A percentile compares a stretch with the other conserved stretches of the same genome.
Evolutionary conservation across 2,113 vertebrate genomes (phyloP).

Genomic region (Taurulus bubalis): DNA sequence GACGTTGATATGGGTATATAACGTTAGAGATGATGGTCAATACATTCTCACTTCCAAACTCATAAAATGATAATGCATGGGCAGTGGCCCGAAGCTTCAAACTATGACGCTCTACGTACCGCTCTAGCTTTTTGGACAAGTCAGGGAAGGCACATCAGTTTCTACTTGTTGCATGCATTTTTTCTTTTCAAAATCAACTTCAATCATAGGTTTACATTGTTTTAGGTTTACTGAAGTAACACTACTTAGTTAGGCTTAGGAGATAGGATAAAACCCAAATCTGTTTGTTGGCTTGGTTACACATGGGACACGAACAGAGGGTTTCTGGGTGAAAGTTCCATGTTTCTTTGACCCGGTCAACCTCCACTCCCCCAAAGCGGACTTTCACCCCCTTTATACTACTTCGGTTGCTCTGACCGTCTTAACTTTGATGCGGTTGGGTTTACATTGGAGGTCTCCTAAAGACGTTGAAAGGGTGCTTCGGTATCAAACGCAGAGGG

Average conservation of each 20-base stretch:
- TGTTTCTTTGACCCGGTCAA: not conserved
- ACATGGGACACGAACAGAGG: not conserved
- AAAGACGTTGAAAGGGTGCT: no score
- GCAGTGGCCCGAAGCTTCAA: no score
- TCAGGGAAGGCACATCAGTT: no score
- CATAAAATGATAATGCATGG: no score
- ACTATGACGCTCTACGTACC: no score
- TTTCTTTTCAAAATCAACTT: no score
- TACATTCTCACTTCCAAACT: no score
- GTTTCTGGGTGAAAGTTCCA: not conserved
- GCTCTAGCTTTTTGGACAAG: no score
- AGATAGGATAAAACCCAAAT: not conserved
- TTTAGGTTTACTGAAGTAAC: not conserved
- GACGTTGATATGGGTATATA: slow-evolving; percentile 34
- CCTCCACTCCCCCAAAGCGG: not conserved
- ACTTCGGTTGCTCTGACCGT: not conserved
- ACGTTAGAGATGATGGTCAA: no score
- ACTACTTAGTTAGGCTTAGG: not conserved
- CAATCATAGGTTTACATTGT: not conserved
- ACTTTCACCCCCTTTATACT: not conserved
- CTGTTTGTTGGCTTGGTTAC: not conserved
- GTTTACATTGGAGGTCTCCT: not conserved
- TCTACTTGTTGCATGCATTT: no score
- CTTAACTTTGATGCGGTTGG: not conserved
- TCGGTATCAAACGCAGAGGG: not conserved